A percentile compares a stretch with the other conserved stretches of the same genome.
Evolutionary conservation across 2,888 invertebrate genomes (phyloP).

Genomic region (Orchestes rusci): DNA sequence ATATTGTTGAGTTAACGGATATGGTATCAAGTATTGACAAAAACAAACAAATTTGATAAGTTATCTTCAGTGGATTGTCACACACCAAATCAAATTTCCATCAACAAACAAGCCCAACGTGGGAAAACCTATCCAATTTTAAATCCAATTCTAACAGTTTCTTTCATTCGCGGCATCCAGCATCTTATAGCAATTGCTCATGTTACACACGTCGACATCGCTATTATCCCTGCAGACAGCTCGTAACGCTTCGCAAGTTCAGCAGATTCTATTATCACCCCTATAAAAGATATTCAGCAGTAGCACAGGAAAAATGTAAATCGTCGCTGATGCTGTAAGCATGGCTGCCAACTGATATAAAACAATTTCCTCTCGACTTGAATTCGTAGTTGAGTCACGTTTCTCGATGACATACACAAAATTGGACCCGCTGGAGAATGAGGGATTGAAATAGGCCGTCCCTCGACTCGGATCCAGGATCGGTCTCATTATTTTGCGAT

Average conservation of each 20-base stretch:
- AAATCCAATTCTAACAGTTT: too few relatives aligned
- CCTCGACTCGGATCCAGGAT: conserved; percentile 12
- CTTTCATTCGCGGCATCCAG: too few relatives aligned
- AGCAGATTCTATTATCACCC: conserved; percentile 13
- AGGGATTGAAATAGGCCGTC: conserved; percentile 21
- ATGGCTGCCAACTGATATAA: conserved; percentile 39
- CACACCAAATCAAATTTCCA: too few relatives aligned
- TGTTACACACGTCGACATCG: too few relatives aligned
- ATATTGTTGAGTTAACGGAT: too few relatives aligned
- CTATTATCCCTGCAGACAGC: too few relatives aligned
- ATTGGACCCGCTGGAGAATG: conserved; percentile 38
- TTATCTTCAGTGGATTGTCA: too few relatives aligned
- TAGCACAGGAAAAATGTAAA: conserved; percentile 31
- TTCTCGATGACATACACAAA: conserved; percentile 43
- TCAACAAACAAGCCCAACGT: too few relatives aligned
- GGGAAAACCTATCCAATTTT: too few relatives aligned
- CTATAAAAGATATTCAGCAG: conserved; percentile 20
- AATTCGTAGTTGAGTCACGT: conserved; percentile 43
- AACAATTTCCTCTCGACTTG: conserved; percentile 41
- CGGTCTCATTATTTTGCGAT: conserved; percentile 4
- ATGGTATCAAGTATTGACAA: too few relatives aligned
- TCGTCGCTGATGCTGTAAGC: conserved; percentile 26
- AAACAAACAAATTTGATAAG: too few relatives aligned
- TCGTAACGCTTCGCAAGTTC: conserved; percentile 1
- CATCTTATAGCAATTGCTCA: too few relatives aligned